A percentile compares a stretch with the other conserved stretches of the same genome.
phyloP scores from a whole-genome alignment of 2,113 vertebrate species.

The Zosterops lateralis region DNA sequence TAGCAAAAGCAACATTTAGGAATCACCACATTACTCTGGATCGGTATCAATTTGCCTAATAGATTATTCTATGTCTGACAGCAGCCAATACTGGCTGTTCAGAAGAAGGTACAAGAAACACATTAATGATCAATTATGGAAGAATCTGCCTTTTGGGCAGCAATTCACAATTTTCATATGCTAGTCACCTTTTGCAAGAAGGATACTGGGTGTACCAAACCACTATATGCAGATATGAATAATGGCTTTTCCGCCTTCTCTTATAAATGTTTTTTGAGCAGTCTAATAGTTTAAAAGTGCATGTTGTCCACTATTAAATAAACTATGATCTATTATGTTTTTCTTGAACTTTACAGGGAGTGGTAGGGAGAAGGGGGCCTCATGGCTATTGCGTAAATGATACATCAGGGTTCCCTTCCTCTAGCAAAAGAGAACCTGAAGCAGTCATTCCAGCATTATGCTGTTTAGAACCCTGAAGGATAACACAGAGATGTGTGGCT shows the following conservation, averaged over 20 bases:
- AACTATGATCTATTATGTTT: neutral
- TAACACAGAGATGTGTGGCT: neutral
- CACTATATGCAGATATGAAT: neutral
- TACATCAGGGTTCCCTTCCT: neutral
- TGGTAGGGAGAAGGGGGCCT: neutral
- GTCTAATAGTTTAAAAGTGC: neutral
- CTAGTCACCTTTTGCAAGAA: neutral
- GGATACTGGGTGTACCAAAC: neutral
- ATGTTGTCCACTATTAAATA: neutral
- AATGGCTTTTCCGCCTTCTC: neutral
- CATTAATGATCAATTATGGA: conserved; percentile 24
- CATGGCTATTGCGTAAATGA: neutral
- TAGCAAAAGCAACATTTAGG: neutral
- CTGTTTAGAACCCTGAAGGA: neutral
- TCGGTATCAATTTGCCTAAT: neutral
- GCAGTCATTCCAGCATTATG: neutral
- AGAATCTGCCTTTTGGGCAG: conserved; percentile 30
- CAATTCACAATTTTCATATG: conserved; percentile 3
- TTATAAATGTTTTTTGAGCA: neutral
- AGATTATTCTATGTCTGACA: conserved; percentile 39
- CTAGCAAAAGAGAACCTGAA: neutral
- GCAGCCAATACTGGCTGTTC: conserved; percentile 26
- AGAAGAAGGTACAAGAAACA: neutral
- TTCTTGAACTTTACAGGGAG: neutral
- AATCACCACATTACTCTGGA: neutral